Base-by-base conservation (phyloP, 2,888 invertebrate species). In the Malthinus seriepunctatus region DNA sequence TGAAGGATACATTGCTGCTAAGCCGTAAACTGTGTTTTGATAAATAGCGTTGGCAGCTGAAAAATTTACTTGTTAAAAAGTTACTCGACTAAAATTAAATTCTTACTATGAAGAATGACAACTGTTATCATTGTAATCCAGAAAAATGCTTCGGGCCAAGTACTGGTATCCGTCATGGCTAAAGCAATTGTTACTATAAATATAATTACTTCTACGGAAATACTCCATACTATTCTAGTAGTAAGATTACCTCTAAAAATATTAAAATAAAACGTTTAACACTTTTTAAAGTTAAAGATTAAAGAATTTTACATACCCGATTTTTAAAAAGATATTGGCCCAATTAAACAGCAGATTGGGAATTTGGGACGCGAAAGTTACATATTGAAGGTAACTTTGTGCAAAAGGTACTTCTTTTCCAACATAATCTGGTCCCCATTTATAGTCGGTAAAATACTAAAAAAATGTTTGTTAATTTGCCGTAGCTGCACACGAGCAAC, bases 1-100 rank as follows among this genome's bases (percentile, higher is more conserved):
- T 62, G 89, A 84, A 0, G 97, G 98, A 52, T 99, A 83, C 67
- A 93, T 90, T 0, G 97, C 97, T 4, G 94, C 96, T 80, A 97
- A 87, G 9, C 99, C 99, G 79, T 90, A 99, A 23, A 98, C 91
- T 0, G 96, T 95, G 81, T 97, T 99, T 78, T 97, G 97, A 80
- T 97, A 99, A 70, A 99, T 89, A 39, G 97, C 98, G 81, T 93
- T 91, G 49, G 91, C 90, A 84, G 88, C 91, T 91, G 72, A 66
- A 82, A 78, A 57, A 62, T 59, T 56, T 45, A 23, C 5, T 37
- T 15, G 34, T 15, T 12, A 51, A 11, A 56, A 23, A 47, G 31
- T 53, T 42, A n/a, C 12, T 6, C 11, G 8, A n/a, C n/a, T 14
- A 9, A 8, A n/a, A n/a, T 15, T 3, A 1, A 8, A 23, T 3